Percentiles rank a stretch among this genome's conserved stretches.
These are phyloP conservation scores for Varanus salvator DNA, from an alignment of 2,113 vertebrate species.

Conservation along the genomic window DNA sequence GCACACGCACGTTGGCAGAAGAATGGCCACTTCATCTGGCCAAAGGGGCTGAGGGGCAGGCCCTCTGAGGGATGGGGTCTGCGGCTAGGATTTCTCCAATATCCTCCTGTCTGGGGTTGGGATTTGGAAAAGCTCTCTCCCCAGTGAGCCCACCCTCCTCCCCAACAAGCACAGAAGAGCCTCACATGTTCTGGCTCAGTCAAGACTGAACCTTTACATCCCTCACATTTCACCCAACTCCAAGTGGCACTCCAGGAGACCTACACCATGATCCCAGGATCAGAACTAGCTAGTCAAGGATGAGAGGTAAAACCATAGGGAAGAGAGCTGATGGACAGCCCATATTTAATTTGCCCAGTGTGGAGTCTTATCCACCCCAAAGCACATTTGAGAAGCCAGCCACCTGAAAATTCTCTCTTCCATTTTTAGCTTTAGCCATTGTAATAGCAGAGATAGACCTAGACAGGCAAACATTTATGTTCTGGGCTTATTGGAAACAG, in stretches of 20 bases:
- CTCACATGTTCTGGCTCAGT: constrained; percentile 41
- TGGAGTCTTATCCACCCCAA: not conserved
- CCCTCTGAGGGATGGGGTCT: constrained; percentile 41
- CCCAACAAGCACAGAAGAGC: not conserved
- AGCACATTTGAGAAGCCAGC: not conserved
- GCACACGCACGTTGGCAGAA: constrained; percentile 67
- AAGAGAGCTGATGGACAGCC: not conserved
- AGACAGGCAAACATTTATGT: not conserved
- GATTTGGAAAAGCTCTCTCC: constrained; percentile 47
- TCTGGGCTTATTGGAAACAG: not conserved
- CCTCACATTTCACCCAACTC: not conserved
- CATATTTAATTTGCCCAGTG: not conserved
- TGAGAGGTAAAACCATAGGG: not conserved
- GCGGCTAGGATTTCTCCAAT: constrained; percentile 60
- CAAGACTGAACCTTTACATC: not conserved
- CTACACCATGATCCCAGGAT: not conserved
- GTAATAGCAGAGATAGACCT: not conserved
- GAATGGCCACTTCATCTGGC: constrained; percentile 72
- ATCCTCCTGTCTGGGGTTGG: constrained; percentile 63
- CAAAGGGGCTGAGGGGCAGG: constrained; percentile 43
- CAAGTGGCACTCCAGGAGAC: not conserved
- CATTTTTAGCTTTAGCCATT: not conserved
- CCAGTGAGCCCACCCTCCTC: constrained; percentile 10
- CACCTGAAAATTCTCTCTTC: not conserved
- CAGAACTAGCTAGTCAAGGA: not conserved